Conservation (phyloP, 2,113 vertebrate genomes). For the Toxotes chatareus region DNA sequence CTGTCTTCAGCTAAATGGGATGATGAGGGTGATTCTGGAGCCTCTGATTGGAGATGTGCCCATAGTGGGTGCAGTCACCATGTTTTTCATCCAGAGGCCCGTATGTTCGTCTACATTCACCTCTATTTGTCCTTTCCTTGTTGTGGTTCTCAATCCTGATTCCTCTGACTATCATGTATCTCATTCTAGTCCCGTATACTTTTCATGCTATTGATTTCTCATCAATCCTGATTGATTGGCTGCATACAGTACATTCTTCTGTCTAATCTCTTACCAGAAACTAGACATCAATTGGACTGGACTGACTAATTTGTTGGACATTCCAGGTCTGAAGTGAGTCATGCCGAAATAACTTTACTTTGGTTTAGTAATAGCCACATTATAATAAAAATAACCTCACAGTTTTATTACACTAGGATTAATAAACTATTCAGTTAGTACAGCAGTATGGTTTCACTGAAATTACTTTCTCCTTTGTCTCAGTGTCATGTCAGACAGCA, state of each 20-base stretch:
- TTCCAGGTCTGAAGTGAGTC: constrained; percentile 94
- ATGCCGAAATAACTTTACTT: not conserved
- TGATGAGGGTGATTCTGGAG: constrained; percentile 93
- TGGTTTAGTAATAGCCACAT: not conserved
- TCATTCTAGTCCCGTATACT: not conserved
- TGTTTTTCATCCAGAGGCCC: constrained; percentile 95
- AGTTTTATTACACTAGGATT: not conserved
- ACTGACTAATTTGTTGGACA: constrained; percentile 93
- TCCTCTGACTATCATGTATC: constrained; percentile 25
- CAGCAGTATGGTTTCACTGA: not conserved
- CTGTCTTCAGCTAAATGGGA: constrained; percentile 87
- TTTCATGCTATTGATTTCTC: constrained; percentile 50
- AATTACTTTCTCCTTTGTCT: constrained; percentile 6
- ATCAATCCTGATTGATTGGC: constrained; percentile 30
- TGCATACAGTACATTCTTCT: not conserved
- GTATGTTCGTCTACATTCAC: constrained; percentile 81
- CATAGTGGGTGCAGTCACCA: constrained; percentile 91
- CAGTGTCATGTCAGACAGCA: constrained; percentile 91
- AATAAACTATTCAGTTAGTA: not conserved
- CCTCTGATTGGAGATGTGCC: constrained; percentile 92
- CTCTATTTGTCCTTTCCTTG: constrained; percentile 38
- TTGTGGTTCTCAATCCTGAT: not conserved
- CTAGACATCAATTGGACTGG: constrained; percentile 96
- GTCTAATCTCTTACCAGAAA: constrained; percentile 78
- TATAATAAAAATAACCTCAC: not conserved